Conservation (phyloP, 2,797 vertebrate species). For the Anguilla anguilla region DNA sequence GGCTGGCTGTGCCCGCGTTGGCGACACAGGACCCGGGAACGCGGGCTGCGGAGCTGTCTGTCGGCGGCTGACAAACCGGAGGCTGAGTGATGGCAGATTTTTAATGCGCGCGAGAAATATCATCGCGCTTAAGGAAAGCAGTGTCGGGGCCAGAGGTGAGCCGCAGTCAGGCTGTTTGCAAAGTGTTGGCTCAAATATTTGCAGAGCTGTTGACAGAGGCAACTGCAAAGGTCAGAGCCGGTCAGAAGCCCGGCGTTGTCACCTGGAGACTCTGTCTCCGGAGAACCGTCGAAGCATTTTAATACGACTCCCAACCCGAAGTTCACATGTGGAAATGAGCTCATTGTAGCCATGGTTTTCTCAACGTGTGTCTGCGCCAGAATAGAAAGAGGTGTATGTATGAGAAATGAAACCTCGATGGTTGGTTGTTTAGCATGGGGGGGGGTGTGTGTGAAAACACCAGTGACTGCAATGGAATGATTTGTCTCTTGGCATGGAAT, state of each 20-base stretch:
- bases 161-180: slow-evolving; percentile 27
- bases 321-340: neutral
- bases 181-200: slow-evolving; percentile 28
- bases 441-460: neutral
- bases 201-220: slow-evolving; percentile 25
- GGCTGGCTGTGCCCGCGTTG: slow-evolving; percentile 1
- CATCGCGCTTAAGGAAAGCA: neutral
- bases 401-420: neutral
- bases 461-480: neutral
- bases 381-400: neutral
- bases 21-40: neutral
- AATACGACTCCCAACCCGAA: neutral
- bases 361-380: neutral
- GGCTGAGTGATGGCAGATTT: neutral
- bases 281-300: neutral
- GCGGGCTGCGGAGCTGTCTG: neutral
- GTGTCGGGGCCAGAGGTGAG: slow-evolving; percentile 5
- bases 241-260: slow-evolving; percentile 11
- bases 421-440: neutral
- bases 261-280: slow-evolving; percentile 22
- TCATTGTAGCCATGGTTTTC: neutral
- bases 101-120: neutral
- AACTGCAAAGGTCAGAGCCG: slow-evolving; percentile 28
- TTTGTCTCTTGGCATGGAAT: neutral
- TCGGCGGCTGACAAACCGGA: neutral